Evolutionary conservation across 1,140 invertebrate species (phyloP).

Genomic region (Trichonephila clavipes): DNA sequence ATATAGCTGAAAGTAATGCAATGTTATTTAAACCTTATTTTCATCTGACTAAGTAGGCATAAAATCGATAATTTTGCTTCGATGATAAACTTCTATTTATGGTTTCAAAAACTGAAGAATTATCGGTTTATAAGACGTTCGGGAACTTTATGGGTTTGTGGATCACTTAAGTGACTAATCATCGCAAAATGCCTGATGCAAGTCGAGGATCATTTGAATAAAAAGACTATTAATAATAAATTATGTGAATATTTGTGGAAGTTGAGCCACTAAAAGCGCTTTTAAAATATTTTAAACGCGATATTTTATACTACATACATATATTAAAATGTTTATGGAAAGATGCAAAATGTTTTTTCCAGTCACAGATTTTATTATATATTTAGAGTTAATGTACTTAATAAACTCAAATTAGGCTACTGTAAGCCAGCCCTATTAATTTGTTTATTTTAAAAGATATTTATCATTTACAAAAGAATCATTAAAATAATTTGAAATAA

Average conservation of each 20-base stretch:
- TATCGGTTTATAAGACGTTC: background rate
- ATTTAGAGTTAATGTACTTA: too few species aligned
- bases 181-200: background rate
- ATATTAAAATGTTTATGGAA: too few species aligned
- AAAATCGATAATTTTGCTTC: background rate
- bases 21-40: background rate
- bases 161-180: background rate
- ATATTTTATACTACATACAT: too few species aligned
- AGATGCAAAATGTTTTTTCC: too few species aligned
- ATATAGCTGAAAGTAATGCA: too few species aligned
- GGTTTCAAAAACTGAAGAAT: background rate
- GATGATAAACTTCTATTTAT: background rate
- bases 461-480: too few species aligned
- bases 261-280: background rate
- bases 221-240: background rate
- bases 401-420: too few species aligned
- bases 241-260: background rate
- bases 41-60: background rate
- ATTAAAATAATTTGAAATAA: too few species aligned
- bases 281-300: too few species aligned
- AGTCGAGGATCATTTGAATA: background rate
- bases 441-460: too few species aligned
- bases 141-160: background rate
- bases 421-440: too few species aligned
- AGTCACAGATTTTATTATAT: too few species aligned